A percentile compares a stretch with the other conserved stretches of the same genome.
Conservation (phyloP, 2,797 vertebrate species). For the Corythornis leucogaster region DNA sequence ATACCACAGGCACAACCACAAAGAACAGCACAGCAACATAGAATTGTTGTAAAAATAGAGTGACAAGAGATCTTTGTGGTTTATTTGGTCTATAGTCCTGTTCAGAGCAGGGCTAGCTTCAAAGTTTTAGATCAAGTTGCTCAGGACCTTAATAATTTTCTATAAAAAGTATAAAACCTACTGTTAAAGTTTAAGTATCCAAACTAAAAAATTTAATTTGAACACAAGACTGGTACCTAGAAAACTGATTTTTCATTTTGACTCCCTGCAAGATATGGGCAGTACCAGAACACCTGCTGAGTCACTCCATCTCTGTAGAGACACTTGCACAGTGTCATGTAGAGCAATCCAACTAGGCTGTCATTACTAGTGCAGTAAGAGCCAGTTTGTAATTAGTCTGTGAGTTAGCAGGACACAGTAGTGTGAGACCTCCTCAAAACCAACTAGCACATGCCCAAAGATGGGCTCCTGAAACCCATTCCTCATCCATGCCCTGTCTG, state of each 20-base stretch:
- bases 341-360: neutral
- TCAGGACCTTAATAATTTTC: rapidly evolving
- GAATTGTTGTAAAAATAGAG: neutral
- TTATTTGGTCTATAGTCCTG: rapidly evolving
- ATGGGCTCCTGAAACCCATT: neutral
- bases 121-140: neutral
- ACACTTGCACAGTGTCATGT: neutral
- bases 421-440: neutral
- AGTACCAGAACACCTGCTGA: neutral
- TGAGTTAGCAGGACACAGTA: neutral
- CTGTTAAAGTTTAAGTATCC: neutral
- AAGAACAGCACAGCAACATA: neutral
- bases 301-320: neutral
- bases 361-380: neutral
- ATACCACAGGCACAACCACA: neutral
- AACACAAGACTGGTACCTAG: neutral
- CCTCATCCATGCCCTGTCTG: neutral
- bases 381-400: neutral
- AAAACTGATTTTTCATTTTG: neutral
- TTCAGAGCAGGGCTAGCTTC: neutral
- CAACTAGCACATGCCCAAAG: neutral
- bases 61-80: neutral
- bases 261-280: neutral
- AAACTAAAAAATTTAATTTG: neutral
- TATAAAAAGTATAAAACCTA: neutral